phyloP scores from a whole-genome alignment of 1,140 invertebrate species.

The Branchinecta lindahli region DNA sequence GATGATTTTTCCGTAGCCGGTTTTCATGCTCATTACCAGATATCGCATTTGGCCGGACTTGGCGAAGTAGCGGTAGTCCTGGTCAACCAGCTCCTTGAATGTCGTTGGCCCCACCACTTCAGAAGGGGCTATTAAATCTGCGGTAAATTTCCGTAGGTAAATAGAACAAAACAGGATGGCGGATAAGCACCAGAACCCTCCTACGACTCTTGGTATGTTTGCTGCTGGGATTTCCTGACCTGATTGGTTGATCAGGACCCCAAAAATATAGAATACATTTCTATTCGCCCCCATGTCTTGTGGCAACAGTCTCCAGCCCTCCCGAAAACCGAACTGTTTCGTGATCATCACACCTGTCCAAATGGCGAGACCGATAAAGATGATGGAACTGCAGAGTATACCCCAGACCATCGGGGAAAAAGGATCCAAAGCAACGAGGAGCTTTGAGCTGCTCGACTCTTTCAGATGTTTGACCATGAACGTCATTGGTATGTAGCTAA shows the following conservation, averaged over 20 bases:
- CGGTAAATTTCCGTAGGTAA: background rate
- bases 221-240: background rate
- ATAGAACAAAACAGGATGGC: background rate
- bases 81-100: background rate
- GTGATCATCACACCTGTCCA: background rate
- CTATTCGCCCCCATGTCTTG: background rate
- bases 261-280: background rate
- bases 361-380: background rate
- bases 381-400: background rate
- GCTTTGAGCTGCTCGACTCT: background rate
- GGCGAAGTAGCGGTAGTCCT: background rate
- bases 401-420: background rate
- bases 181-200: background rate
- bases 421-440: background rate
- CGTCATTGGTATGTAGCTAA: background rate
- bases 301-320: background rate
- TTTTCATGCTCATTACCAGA: background rate
- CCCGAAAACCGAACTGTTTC: background rate
- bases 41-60: background rate
- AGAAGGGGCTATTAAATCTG: background rate
- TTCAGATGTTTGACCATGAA: background rate
- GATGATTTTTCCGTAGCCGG: background rate
- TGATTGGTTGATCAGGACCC: background rate
- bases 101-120: background rate
- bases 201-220: background rate